phyloP scores from a whole-genome alignment of 2,888 invertebrate species.

The Sthenelais limicola region DNA sequence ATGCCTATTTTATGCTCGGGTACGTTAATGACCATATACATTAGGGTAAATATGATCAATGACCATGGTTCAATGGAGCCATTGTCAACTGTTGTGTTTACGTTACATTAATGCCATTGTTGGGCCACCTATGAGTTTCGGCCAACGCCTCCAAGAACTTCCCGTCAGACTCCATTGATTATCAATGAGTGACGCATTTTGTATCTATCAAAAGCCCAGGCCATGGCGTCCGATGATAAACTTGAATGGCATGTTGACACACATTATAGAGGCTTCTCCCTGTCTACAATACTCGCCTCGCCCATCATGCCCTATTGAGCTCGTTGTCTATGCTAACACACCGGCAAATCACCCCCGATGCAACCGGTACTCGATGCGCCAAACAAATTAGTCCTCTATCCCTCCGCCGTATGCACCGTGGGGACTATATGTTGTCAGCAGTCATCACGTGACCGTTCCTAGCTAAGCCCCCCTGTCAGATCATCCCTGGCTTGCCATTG shows the following conservation, averaged over 20 bases:
- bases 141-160: too few species aligned
- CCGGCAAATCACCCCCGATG: slow-evolving; percentile 27
- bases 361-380: slow-evolving; percentile 29
- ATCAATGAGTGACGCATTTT: slow-evolving; percentile 18
- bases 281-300: slow-evolving; percentile 5
- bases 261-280: background rate
- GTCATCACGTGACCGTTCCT: slow-evolving; percentile 29
- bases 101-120: too few species aligned
- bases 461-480: slow-evolving; percentile 6
- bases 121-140: too few species aligned
- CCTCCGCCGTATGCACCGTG: slow-evolving; percentile 19
- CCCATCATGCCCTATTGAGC: background rate
- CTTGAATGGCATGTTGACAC: too few species aligned
- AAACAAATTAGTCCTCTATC: slow-evolving; percentile 33
- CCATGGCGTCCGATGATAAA: slow-evolving; percentile 25
- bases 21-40: too few species aligned
- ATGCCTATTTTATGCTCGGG: too few species aligned
- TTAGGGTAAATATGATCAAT: too few species aligned
- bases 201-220: slow-evolving; percentile 27
- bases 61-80: too few species aligned
- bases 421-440: slow-evolving; percentile 19
- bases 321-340: slow-evolving; percentile 25
- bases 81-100: too few species aligned
- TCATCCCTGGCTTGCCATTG: background rate
- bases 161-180: too few species aligned